Conservation (phyloP, 2,888 invertebrate species). For the Xestobium rufovillosum region DNA sequence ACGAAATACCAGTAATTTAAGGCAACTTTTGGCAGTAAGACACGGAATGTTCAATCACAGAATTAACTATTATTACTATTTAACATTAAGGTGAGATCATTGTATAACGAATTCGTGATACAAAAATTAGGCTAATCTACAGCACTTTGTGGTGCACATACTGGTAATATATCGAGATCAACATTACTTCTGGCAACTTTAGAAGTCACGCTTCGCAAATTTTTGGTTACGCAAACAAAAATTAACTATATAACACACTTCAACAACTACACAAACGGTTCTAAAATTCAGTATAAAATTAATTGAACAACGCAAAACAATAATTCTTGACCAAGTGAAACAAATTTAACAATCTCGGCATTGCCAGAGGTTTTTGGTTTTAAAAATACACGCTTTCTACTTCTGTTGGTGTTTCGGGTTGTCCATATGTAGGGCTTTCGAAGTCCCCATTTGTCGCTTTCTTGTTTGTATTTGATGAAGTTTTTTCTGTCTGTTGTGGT, state of each 20-base stretch:
- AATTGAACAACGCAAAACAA: slow-evolving; percentile 21
- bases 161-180: slow-evolving; percentile 1
- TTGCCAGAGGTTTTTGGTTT: slow-evolving; percentile 11
- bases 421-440: slow-evolving; percentile 38
- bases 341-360: slow-evolving; percentile 17
- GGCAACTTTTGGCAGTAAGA: slow-evolving; percentile 14
- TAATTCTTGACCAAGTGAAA: slow-evolving; percentile 26
- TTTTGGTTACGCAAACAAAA: slow-evolving; percentile 1
- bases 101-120: no score
- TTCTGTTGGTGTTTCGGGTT: slow-evolving; percentile 43
- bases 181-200: neutral
- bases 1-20: slow-evolving; percentile 17
- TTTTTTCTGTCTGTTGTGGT: slow-evolving; percentile 28
- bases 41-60: slow-evolving; percentile 23
- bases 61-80: slow-evolving; percentile 13
- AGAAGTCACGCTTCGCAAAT: neutral
- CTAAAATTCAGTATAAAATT: slow-evolving; percentile 4
- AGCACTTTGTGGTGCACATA: no score
- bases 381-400: slow-evolving; percentile 41
- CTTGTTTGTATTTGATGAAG: slow-evolving; percentile 20
- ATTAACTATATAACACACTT: neutral
- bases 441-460: slow-evolving; percentile 25
- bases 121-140: no score
- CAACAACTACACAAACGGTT: neutral
- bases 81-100: slow-evolving; percentile 12